These are phyloP conservation scores for Periophthalmus modestus DNA, from an alignment of 2,113 vertebrate species.

Conservation along the genomic window DNA sequence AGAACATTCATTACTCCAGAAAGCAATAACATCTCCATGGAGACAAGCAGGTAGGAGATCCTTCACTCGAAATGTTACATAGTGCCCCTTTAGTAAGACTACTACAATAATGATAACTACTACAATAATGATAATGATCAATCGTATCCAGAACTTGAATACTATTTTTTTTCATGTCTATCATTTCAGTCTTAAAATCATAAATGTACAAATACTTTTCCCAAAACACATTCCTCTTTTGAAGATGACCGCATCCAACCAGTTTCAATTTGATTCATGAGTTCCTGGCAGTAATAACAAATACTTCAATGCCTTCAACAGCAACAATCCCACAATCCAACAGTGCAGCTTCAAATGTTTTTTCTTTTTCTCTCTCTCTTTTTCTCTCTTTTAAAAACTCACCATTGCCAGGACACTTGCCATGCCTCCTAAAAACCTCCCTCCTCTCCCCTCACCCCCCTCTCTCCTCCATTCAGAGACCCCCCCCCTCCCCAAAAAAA, in stretches of 20 bases:
- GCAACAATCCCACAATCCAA: slow-evolving; percentile 1
- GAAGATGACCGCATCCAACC: background rate
- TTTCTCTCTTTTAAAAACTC: slow-evolving; percentile 33
- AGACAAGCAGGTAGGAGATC: too few species aligned
- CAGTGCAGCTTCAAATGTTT: background rate
- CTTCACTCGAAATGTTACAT: too few species aligned
- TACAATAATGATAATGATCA: too few species aligned
- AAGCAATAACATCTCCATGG: too few species aligned
- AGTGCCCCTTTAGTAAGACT: too few species aligned
- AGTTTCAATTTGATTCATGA: background rate
- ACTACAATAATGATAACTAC: too few species aligned
- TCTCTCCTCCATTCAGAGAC: slow-evolving; percentile 59
- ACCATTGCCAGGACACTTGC: slow-evolving; percentile 38
- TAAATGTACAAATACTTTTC: background rate
- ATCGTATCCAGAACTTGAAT: too few species aligned
- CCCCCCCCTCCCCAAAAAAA: slow-evolving; percentile 65
- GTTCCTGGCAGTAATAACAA: background rate
- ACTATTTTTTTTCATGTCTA: too few species aligned
- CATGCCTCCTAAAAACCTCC: slow-evolving; percentile 52
- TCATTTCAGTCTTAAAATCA: too few species aligned
- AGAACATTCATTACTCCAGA: too few species aligned
- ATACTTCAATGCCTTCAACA: background rate
- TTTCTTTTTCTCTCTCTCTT: too few species aligned
- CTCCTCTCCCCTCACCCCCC: slow-evolving; percentile 35
- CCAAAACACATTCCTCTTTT: background rate